phyloP scores from a whole-genome alignment of 1,140 invertebrate species.

The Lepidurus packardi region DNA sequence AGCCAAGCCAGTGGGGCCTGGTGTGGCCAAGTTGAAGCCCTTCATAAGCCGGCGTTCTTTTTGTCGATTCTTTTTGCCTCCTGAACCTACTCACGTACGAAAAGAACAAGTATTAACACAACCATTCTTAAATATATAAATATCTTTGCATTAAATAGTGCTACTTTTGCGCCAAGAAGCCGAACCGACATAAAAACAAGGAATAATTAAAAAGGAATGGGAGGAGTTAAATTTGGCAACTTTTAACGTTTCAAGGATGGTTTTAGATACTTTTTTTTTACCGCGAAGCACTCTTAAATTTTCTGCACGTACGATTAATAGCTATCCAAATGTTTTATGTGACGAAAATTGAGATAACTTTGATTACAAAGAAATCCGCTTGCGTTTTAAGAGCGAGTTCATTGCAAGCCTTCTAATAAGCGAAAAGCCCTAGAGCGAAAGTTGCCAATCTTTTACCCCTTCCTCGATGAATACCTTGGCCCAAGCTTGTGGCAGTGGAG shows the following conservation, averaged over 20 bases:
- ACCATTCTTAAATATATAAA: too few relatives aligned
- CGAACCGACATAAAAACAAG: not conserved
- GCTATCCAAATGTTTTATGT: too few relatives aligned
- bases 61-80: slow-evolving; percentile 87
- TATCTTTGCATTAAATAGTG: too few relatives aligned
- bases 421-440: not conserved
- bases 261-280: too few relatives aligned
- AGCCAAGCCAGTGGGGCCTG: slow-evolving; percentile 47
- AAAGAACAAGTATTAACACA: too few relatives aligned
- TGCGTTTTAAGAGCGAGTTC: not conserved
- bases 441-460: slow-evolving; percentile 10
- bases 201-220: not conserved
- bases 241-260: not conserved
- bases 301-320: too few relatives aligned
- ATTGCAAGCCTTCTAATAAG: not conserved
- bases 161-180: not conserved
- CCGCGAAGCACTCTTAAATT: too few relatives aligned
- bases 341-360: too few relatives aligned
- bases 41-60: slow-evolving; percentile 89
- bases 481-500: slow-evolving; percentile 62
- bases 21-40: slow-evolving; percentile 79
- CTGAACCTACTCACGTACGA: slow-evolving; percentile 56
- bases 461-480: slow-evolving; percentile 31
- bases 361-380: too few relatives aligned
- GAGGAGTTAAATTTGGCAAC: slow-evolving; percentile 10